These are phyloP conservation scores for Cistogaster globosa DNA, from an alignment of 2,888 invertebrate species.

Conservation along the genomic window DNA sequence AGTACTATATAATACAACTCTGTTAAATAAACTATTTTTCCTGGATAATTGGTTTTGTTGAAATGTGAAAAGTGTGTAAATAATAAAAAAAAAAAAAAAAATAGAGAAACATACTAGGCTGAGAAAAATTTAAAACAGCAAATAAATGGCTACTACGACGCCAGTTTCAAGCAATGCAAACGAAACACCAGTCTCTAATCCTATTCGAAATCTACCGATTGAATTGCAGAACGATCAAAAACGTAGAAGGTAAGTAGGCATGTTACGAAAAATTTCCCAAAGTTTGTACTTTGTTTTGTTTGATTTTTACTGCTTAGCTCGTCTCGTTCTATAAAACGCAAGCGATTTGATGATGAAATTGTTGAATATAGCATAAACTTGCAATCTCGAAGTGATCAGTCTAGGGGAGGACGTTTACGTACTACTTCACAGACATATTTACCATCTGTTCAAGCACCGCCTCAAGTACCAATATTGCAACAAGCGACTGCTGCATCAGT, in stretches of 20 bases:
- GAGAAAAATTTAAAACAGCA: conserved; percentile 13
- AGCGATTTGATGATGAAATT: conserved; percentile 98
- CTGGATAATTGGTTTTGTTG: background rate
- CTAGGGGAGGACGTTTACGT: conserved; percentile 82
- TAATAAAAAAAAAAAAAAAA: conserved; percentile 29
- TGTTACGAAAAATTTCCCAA: background rate
- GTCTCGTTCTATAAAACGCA: conserved; percentile 96
- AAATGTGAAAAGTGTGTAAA: background rate
- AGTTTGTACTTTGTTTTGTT: background rate
- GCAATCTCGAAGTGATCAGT: conserved; percentile 81
- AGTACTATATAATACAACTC: background rate
- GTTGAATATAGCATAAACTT: conserved; percentile 94
- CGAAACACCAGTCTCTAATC: conserved; percentile 64
- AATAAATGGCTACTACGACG: conserved; percentile 65
- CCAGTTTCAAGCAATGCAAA: conserved; percentile 42
- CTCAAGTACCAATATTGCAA: conserved; percentile 58
- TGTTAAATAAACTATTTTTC: background rate
- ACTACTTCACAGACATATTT: conserved; percentile 84
- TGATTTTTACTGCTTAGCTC: conserved; percentile 85
- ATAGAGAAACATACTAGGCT: conserved; percentile 56
- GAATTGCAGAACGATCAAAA: conserved; percentile 81
- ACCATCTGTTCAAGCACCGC: conserved; percentile 70
- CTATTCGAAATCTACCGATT: conserved; percentile 77
- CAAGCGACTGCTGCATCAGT: conserved; percentile 18
- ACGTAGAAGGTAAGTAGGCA: conserved; percentile 79